These are phyloP conservation scores for Camelus bactrianus DNA, from an alignment of 2,113 vertebrate species.

Conservation along the genomic window DNA sequence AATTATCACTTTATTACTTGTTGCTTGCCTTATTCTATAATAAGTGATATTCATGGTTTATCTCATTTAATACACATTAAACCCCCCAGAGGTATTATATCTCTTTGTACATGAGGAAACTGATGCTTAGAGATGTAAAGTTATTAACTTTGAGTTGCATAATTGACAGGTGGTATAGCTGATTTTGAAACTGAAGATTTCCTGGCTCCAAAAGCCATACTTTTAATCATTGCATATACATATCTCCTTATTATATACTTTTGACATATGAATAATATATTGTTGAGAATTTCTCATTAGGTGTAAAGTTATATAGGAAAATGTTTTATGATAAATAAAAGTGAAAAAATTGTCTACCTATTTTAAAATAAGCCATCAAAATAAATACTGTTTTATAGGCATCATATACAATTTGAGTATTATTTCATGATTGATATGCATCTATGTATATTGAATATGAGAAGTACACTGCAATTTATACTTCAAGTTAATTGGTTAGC, in stretches of 20 bases:
- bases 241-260: slow-evolving; percentile 32
- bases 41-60: neutral
- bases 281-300: slow-evolving; percentile 63
- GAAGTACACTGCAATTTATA: slow-evolving; percentile 51
- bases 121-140: neutral
- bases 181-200: neutral
- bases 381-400: neutral
- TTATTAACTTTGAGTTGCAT: neutral
- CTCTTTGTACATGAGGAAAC: neutral
- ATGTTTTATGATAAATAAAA: slow-evolving; percentile 20
- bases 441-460: slow-evolving; percentile 53
- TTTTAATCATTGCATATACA: neutral
- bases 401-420: neutral
- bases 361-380: slow-evolving; percentile 19
- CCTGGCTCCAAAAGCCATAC: neutral
- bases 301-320: neutral
- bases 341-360: neutral
- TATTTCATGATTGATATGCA: neutral
- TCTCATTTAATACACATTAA: neutral
- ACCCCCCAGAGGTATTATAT: neutral
- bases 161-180: neutral
- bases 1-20: neutral
- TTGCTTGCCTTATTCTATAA: neutral
- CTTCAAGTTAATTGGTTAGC: slow-evolving; percentile 57
- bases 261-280: slow-evolving; percentile 62